Base-by-base conservation (phyloP, 2,113 vertebrate species). In the Arvicanthis niloticus region DNA sequence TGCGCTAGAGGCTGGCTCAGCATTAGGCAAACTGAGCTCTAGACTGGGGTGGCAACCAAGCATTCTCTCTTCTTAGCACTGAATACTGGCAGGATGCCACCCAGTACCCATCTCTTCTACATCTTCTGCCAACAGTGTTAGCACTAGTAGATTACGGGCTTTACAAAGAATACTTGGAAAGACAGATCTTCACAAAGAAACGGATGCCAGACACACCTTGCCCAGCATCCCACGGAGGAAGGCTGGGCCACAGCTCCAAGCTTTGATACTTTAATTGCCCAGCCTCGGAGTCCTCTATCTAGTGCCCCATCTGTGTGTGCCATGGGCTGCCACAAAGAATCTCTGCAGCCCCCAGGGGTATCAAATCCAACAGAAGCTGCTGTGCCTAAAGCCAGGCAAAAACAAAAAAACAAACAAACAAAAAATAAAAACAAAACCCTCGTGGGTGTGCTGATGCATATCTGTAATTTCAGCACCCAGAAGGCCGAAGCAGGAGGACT, bases 251-350 rank as follows among this genome's bases (percentile, higher is more conserved):
- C 34, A 5, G 16, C 21, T 22, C 42, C 17, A 7, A 31, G 60
- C 51, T 1, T 0, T 0, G 2, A 0, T 1, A 81, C 56, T 22
- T 53, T 3, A 2, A 4, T 2, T 16, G 42, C 29, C 0, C 19
- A 1, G 42, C 10, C 3, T 51, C 34, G 0, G 24, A 9, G n/a
- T 53, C 40, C 24, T 42, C 42, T 29, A 4, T 0, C 0, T 1
- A 2, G 5, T 1, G 31, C n/a, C 3, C 16, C 1, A 8, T 34
- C 19, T 31, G 3, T 0, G 68, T 0, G 0, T 7, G 1, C 73
- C 26, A 11, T 29, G 51, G 40, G 31, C 65, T 51, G 7, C 40
- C 1, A 0, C 3, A 70, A 81, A n/a, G 56, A 29, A 15, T 0
- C 9, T 67, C 72, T 37, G 0, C 0, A 0, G 42, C 7, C 1